Evolutionary conservation across 2,888 invertebrate genomes (phyloP).

Genomic region (Himalopsyche japonica): DNA sequence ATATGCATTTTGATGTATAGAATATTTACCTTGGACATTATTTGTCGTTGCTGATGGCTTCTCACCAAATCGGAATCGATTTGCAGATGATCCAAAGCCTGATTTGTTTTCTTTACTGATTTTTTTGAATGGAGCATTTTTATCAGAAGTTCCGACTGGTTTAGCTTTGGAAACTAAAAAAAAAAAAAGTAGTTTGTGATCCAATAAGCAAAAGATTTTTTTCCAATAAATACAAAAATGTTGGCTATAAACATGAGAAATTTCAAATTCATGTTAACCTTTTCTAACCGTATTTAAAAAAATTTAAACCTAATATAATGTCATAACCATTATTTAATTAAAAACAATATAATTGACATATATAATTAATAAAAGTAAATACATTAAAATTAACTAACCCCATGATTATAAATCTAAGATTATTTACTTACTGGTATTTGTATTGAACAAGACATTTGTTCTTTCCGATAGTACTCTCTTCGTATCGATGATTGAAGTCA

Average conservation of each 20-base stretch:
- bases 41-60: neutral
- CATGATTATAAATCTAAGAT: neutral
- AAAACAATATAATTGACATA: too few relatives aligned
- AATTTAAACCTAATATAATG: too few relatives aligned
- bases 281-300: too few relatives aligned
- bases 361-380: too few relatives aligned
- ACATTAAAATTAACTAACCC: too few relatives aligned
- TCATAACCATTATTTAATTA: too few relatives aligned
- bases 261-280: too few relatives aligned
- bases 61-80: conserved; percentile 21
- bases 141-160: neutral
- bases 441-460: conserved; percentile 51
- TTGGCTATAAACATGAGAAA: too few relatives aligned
- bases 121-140: neutral
- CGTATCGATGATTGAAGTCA: conserved; percentile 39
- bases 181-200: too few relatives aligned
- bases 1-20: neutral
- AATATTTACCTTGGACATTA: conserved; percentile 14
- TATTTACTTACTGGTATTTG: conserved; percentile 43
- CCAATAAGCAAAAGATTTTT: too few relatives aligned
- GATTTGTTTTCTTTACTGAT: conserved; percentile 26
- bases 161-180: neutral
- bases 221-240: too few relatives aligned
- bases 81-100: conserved; percentile 34
- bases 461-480: conserved; percentile 51